These are phyloP conservation scores for Bombyx mandarina DNA, from an alignment of 1,140 invertebrate species.

Conservation along the genomic window DNA sequence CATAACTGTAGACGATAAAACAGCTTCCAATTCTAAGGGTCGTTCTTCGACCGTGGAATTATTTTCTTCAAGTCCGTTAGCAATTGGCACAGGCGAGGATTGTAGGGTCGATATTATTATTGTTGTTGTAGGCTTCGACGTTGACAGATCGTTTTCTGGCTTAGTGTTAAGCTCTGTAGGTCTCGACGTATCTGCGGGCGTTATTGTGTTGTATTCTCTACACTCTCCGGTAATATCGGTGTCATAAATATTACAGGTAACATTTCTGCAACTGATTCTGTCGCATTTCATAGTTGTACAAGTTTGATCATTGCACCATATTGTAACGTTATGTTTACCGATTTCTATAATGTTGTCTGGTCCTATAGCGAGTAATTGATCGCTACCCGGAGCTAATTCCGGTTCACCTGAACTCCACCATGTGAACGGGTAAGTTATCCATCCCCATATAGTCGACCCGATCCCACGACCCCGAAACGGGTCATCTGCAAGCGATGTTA, in stretches of 20 bases:
- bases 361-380: conserved; percentile 20
- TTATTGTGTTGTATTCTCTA: conserved; percentile 46
- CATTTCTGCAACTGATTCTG: conserved; percentile 43
- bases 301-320: conserved; percentile 63
- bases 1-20: conserved; percentile 33
- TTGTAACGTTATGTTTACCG: conserved; percentile 44
- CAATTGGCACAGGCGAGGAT: conserved; percentile 6
- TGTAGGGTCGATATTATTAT: not conserved
- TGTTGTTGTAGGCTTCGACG: conserved; percentile 3
- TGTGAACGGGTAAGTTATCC: conserved; percentile 61
- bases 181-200: conserved; percentile 26
- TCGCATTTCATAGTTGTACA: conserved; percentile 60
- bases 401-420: conserved; percentile 45
- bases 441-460: conserved; percentile 59
- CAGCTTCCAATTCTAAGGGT: conserved; percentile 39
- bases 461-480: conserved; percentile 47
- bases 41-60: conserved; percentile 25
- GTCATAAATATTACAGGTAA: conserved; percentile 65
- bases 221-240: conserved; percentile 63
- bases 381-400: conserved; percentile 20
- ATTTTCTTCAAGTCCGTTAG: conserved; percentile 3
- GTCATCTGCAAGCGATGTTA: conserved; percentile 43
- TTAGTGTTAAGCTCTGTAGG: conserved; percentile 5
- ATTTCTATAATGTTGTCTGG: conserved; percentile 37
- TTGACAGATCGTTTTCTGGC: conserved; percentile 9